A percentile compares a stretch with the other conserved stretches of the same genome.
These are phyloP conservation scores for Drosophila leontia DNA, from an alignment of 1,140 invertebrate species.

Conservation along the genomic window DNA sequence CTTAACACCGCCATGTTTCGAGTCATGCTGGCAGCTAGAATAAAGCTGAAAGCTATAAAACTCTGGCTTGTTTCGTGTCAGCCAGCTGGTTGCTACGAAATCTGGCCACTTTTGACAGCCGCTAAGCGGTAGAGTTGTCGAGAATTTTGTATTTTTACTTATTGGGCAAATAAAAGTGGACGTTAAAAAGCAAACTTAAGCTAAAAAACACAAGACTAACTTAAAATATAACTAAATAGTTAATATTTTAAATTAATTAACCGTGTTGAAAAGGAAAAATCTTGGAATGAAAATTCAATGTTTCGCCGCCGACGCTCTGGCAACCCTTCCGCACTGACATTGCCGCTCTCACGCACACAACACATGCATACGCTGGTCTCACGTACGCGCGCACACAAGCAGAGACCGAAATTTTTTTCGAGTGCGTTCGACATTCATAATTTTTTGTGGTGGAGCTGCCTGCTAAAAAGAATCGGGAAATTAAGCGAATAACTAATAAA, in stretches of 20 bases:
- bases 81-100: constrained; percentile 49
- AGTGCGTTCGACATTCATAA: constrained; percentile 69
- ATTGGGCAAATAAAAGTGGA: neutral
- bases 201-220: neutral
- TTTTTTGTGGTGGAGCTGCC: constrained; percentile 59
- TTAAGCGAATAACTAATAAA: constrained; percentile 9
- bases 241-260: neutral
- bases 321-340: constrained; percentile 48
- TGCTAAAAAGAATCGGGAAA: constrained; percentile 24
- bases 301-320: neutral
- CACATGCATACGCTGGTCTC: constrained; percentile 44
- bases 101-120: constrained; percentile 37
- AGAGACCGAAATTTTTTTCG: constrained; percentile 59
- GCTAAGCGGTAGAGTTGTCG: constrained; percentile 46
- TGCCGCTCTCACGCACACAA: constrained; percentile 63
- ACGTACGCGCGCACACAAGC: constrained; percentile 57
- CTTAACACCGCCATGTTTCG: neutral
- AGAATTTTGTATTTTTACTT: neutral
- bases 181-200: accelerated
- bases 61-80: constrained; percentile 15
- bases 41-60: constrained; percentile 29
- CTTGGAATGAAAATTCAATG: neutral
- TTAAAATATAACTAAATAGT: no score
- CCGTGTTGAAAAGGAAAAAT: neutral
- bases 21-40: neutral